Base-by-base conservation (phyloP, 2,113 vertebrate genomes). In the Ceyx margarethae region DNA sequence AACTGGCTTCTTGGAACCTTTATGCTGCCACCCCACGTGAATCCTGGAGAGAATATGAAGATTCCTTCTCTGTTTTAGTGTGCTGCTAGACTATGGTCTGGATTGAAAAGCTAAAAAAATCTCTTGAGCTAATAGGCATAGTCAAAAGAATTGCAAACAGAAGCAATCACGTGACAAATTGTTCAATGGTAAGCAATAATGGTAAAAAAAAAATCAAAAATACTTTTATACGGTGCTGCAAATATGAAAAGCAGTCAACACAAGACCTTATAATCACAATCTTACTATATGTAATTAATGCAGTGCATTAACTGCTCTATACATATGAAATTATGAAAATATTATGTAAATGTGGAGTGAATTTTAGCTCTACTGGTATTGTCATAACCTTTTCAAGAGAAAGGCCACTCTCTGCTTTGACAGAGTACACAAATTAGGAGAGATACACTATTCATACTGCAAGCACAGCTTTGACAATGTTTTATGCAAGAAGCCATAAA, bases 381-480 rank as follows among this genome's bases (percentile, higher is more conserved):
- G 50, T 13, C n/a, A 31, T 80, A 66, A 85, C 14, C 25, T 96
- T 94, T 95, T 65, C 51, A 71, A 19, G 31, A 91, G 25, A 95
- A 92, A 94, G 57, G 56, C 23, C 8, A 42, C 13, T 37, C 18
- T 7, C 66, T 21, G 15, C 77, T 91, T 68, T 35, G 40, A 61
- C 43, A 87, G 18, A 74, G 18, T 20, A 40, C 0, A 0, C 6
- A 75, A 77, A 7, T 53, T 3, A 2, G 53, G 15, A 73, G 6
- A 57, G 15, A 48, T 5, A 50, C 2, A 22, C 10, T 72, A 33
- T 73, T 73, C 60, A 64, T 42, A 37, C n/a, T 67, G n/a, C 64
- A 92, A 72, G 50, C 50, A 75, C 6, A 37, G 51, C 17, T 81
- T 79, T 37, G 10, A 23, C 58, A 75, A 26, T 7, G 37, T 22